Conservation (phyloP, 1,140 invertebrate species). For the Zaprionus tsacasi region DNA sequence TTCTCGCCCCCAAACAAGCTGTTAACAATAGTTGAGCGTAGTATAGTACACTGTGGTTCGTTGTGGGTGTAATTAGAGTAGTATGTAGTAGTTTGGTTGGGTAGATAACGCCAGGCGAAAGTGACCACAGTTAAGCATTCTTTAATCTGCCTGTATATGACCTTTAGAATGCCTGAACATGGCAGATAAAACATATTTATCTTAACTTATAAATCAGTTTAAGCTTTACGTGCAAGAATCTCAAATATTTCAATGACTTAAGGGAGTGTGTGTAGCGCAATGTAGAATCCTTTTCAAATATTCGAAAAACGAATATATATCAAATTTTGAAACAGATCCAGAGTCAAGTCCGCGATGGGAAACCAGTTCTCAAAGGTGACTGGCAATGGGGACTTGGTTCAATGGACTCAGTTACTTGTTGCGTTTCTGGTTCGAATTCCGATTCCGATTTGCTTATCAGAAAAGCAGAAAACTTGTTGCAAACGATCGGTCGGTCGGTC, state of each 20-base stretch:
- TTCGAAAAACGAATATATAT: slow-evolving; percentile 12
- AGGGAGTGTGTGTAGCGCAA: too few species aligned
- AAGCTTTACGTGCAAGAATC: not conserved
- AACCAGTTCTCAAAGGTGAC: slow-evolving; percentile 51
- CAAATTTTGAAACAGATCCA: slow-evolving; percentile 33
- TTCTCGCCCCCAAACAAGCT: slow-evolving; percentile 27
- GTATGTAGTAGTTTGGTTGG: not conserved
- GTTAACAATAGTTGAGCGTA: slow-evolving; percentile 32
- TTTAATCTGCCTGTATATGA: not conserved
- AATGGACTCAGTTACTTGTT: slow-evolving; percentile 33
- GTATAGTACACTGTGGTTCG: slow-evolving; percentile 9
- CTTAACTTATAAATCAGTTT: not conserved
- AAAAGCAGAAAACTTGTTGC: slow-evolving; percentile 12
- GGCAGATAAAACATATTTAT: not conserved
- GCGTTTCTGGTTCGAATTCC: slow-evolving; percentile 8
- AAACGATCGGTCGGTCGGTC: slow-evolving; percentile 37
- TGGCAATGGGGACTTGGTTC: slow-evolving; percentile 20
- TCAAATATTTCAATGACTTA: not conserved
- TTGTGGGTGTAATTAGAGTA: slow-evolving; percentile 27
- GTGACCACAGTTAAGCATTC: too few species aligned
- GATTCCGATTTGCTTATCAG: slow-evolving; percentile 45
- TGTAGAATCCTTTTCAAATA: slow-evolving; percentile 2
- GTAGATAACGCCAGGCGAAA: slow-evolving; percentile 16
- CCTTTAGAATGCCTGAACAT: not conserved
- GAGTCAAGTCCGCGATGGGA: slow-evolving; percentile 18